Percentiles rank a stretch among this genome's conserved stretches.
Conservation (phyloP, 2,888 invertebrate species). For the Drosophila mettleri region DNA sequence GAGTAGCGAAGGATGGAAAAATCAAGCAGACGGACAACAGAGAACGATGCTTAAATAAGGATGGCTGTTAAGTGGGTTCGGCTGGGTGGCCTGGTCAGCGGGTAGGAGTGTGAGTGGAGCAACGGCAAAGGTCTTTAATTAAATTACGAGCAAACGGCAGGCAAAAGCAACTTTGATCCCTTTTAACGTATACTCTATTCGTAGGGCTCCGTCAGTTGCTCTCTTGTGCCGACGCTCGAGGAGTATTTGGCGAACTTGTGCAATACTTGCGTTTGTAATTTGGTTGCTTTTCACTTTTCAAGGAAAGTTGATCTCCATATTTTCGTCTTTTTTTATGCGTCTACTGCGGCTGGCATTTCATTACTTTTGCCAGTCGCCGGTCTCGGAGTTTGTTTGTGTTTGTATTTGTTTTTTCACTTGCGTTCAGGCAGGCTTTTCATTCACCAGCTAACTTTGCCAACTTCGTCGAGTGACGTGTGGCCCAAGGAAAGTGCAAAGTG, state of each 20-base stretch:
- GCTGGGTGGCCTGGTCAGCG: constrained; percentile 40
- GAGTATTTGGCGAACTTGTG: constrained; percentile 42
- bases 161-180: constrained; percentile 79
- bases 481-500: constrained; percentile 65
- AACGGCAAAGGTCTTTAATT: constrained; percentile 77
- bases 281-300: constrained; percentile 63
- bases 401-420: constrained; percentile 43
- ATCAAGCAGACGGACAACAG: constrained; percentile 26
- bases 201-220: constrained; percentile 19
- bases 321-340: constrained; percentile 10
- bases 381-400: constrained; percentile 46
- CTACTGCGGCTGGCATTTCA: constrained; percentile 61
- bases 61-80: constrained; percentile 41
- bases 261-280: constrained; percentile 75
- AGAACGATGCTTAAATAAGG: constrained; percentile 21
- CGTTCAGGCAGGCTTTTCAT: constrained; percentile 50
- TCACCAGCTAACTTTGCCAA: constrained; percentile 74
- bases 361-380: constrained; percentile 63
- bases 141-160: constrained; percentile 68
- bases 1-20: constrained; percentile 29
- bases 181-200: constrained; percentile 53
- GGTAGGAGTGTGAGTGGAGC: constrained; percentile 19
- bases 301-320: constrained; percentile 43
- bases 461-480: constrained; percentile 71
- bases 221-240: constrained; percentile 10